A percentile compares a stretch with the other conserved stretches of the same genome.
Evolutionary conservation across 1,140 invertebrate genomes (phyloP).

Genomic region (Littorina saxatilis): DNA sequence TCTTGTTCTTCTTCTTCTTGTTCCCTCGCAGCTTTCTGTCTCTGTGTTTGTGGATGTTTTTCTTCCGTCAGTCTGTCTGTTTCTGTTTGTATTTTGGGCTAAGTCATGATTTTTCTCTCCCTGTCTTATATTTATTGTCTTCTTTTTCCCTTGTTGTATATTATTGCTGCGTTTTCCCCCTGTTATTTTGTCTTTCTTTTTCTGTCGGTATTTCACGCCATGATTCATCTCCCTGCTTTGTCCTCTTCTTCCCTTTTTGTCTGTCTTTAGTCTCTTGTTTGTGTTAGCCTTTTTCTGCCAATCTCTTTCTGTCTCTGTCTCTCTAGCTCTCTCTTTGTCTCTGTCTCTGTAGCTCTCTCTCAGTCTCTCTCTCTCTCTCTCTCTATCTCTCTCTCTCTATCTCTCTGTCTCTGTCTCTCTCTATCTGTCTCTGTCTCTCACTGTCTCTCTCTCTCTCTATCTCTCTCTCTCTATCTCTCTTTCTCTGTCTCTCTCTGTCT

Average conservation of each 20-base stretch:
- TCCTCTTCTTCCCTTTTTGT: neutral
- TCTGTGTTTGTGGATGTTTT: neutral
- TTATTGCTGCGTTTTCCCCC: neutral
- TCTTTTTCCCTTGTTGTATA: neutral
- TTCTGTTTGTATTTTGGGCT: neutral
- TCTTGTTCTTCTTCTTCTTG: neutral
- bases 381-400: neutral
- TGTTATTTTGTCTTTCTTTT: neutral
- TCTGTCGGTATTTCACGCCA: too few relatives aligned
- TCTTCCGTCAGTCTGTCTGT: neutral
- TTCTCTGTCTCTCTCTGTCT: neutral
- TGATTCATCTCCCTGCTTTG: neutral
- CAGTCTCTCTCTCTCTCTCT: neutral
- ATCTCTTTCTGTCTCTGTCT: neutral
- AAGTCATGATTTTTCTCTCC: neutral
- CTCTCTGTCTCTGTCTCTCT: neutral
- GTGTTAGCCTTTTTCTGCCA: neutral
- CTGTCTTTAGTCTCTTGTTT: neutral
- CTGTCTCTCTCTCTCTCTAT: neutral
- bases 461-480: neutral
- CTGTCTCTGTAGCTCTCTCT: neutral
- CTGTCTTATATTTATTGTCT: neutral
- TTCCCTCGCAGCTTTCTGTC: neutral
- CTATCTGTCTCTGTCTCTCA: neutral
- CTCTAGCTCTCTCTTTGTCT: too few relatives aligned